Conservation (phyloP, 2,888 invertebrate genomes). For the Apamea epomidion region DNA sequence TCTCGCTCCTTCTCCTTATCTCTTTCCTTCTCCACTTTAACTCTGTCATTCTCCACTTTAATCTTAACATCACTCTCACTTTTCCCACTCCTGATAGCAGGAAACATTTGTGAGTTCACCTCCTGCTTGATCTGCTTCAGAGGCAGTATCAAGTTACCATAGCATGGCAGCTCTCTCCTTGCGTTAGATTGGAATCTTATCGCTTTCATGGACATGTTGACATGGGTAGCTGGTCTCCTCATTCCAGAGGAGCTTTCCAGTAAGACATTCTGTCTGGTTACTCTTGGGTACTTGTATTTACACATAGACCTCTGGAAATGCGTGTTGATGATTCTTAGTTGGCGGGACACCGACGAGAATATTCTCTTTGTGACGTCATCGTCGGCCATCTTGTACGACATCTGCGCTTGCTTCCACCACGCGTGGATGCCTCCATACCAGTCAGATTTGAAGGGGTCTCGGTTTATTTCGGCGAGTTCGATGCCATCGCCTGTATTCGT, state of each 20-base stretch:
- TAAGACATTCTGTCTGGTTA: constrained; percentile 85
- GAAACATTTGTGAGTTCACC: constrained; percentile 77
- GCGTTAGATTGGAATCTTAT: constrained; percentile 85
- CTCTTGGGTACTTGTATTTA: constrained; percentile 86
- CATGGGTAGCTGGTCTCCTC: constrained; percentile 79
- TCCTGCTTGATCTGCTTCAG: constrained; percentile 85
- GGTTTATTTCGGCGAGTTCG: constrained; percentile 68
- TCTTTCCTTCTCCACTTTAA: constrained; percentile 74
- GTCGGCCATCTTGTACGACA: constrained; percentile 76
- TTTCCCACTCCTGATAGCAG: constrained; percentile 76
- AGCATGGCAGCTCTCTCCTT: constrained; percentile 85
- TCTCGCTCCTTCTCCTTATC: constrained; percentile 74
- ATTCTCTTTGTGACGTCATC: constrained; percentile 83
- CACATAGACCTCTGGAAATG: constrained; percentile 85
- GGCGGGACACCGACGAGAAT: constrained; percentile 85
- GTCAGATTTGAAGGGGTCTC: constrained; percentile 72
- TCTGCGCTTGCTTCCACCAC: constrained; percentile 81
- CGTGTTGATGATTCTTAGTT: constrained; percentile 84
- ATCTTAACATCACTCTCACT: constrained; percentile 77
- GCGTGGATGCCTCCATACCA: constrained; percentile 82
- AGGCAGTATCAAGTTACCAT: constrained; percentile 87
- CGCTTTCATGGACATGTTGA: constrained; percentile 81
- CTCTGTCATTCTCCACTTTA: constrained; percentile 77
- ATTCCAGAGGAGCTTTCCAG: constrained; percentile 78
- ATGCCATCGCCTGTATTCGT: constrained; percentile 59